phyloP scores from a whole-genome alignment of 2,888 invertebrate species.

The Scaptomyza tumidula region DNA sequence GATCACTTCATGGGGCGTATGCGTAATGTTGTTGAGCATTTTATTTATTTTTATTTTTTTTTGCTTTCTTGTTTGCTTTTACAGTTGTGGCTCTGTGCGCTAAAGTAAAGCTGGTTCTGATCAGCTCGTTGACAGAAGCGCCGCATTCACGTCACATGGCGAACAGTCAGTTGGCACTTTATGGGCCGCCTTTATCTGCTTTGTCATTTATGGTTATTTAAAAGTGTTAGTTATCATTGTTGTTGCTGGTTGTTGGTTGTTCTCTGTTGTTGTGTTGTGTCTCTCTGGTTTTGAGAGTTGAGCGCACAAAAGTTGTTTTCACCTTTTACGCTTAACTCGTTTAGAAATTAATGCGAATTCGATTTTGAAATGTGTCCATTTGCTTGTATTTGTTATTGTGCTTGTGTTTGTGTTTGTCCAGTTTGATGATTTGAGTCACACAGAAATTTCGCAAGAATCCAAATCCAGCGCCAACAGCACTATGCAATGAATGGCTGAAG shows the following conservation, averaged over 20 bases:
- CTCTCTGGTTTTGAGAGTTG: slow-evolving; percentile 28
- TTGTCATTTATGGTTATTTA: slow-evolving; percentile 60
- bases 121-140: slow-evolving; percentile 47
- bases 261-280: slow-evolving; percentile 23
- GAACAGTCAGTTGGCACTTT: slow-evolving; percentile 50
- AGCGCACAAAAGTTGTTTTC: slow-evolving; percentile 48
- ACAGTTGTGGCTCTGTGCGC: slow-evolving; percentile 33
- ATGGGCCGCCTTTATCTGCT: slow-evolving; percentile 57
- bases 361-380: slow-evolving; percentile 56
- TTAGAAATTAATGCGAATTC: slow-evolving; percentile 73
- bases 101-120: slow-evolving; percentile 39
- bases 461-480: slow-evolving; percentile 3
- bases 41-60: not conserved
- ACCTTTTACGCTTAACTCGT: slow-evolving; percentile 61
- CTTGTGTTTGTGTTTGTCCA: slow-evolving; percentile 33
- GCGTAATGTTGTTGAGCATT: slow-evolving; percentile 48
- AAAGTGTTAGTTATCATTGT: slow-evolving; percentile 64
- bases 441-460: slow-evolving; percentile 62
- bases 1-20: slow-evolving; percentile 43
- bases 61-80: slow-evolving; percentile 34
- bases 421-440: slow-evolving; percentile 64
- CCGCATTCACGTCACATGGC: slow-evolving; percentile 44
- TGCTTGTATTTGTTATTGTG: not conserved
- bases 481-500: slow-evolving; percentile 9
- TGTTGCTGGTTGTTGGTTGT: slow-evolving; percentile 31